Percentiles rank a stretch among this genome's conserved stretches.
phyloP scores from a whole-genome alignment of 2,113 vertebrate genomes.

The Poeciliopsis turrubarensis region DNA sequence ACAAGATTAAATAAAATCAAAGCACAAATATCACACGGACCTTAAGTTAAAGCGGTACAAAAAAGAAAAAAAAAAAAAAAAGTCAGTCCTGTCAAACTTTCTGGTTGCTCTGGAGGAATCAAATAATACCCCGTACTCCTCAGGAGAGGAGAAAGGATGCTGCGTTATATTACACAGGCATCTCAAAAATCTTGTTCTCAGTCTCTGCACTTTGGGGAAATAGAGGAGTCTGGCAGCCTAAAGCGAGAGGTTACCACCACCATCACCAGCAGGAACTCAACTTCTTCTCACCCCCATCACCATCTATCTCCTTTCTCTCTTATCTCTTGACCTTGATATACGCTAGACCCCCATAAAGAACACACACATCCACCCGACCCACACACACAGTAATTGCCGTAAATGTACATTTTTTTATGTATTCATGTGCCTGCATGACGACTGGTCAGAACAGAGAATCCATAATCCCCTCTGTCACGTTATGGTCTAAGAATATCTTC shows the following conservation, averaged over 20 bases:
- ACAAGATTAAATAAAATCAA: slow-evolving; percentile 30
- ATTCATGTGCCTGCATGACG: background rate
- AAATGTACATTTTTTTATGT: slow-evolving; percentile 29
- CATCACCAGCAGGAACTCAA: slow-evolving; percentile 15
- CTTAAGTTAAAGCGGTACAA: slow-evolving; percentile 14
- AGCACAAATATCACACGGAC: slow-evolving; percentile 12
- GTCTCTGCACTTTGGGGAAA: slow-evolving; percentile 23
- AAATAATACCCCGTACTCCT: background rate
- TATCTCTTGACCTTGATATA: slow-evolving; percentile 26
- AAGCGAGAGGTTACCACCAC: slow-evolving; percentile 19
- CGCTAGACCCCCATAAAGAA: slow-evolving; percentile 20
- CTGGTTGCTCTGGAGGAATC: slow-evolving; percentile 20
- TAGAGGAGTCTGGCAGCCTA: slow-evolving; percentile 9
- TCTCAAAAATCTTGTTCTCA: slow-evolving; percentile 1
- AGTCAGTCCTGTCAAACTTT: background rate
- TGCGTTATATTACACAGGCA: slow-evolving; percentile 1
- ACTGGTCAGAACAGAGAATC: slow-evolving; percentile 17
- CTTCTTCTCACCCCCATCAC: slow-evolving; percentile 17
- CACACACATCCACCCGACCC: background rate
- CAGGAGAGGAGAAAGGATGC: slow-evolving; percentile 1
- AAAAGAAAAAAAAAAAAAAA: slow-evolving; percentile 14
- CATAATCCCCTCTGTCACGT: slow-evolving; percentile 62
- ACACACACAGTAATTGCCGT: slow-evolving; percentile 26
- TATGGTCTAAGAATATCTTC: slow-evolving; percentile 20
- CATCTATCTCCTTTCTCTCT: slow-evolving; percentile 19